phyloP scores from a whole-genome alignment of 2,113 vertebrate genomes.

The Stigmatopora nigra region DNA sequence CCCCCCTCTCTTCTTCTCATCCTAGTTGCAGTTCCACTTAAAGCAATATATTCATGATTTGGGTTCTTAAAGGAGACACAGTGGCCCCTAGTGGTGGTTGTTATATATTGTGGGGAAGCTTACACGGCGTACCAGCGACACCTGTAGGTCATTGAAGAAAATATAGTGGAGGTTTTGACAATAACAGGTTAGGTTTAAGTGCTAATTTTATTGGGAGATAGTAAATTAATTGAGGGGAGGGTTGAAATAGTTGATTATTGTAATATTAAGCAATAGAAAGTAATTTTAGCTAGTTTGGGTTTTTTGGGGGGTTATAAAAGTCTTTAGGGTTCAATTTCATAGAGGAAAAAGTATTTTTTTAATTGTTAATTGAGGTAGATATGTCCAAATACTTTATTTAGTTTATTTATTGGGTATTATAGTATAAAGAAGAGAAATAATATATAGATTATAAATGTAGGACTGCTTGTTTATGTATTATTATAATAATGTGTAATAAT shows the following conservation, averaged over 20 bases:
- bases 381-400: neutral
- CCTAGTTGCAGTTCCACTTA: constrained; percentile 14
- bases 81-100: constrained; percentile 61
- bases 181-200: neutral
- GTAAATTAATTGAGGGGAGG: too few relatives aligned
- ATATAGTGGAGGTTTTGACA: neutral
- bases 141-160: constrained; percentile 28
- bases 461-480: neutral
- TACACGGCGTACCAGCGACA: constrained; percentile 47
- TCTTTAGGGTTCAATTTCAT: too few relatives aligned
- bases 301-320: too few relatives aligned
- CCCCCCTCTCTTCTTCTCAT: constrained; percentile 24
- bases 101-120: neutral
- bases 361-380: neutral
- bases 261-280: too few relatives aligned
- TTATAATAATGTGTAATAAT: neutral
- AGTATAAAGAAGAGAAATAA: neutral
- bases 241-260: too few relatives aligned
- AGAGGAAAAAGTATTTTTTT: neutral
- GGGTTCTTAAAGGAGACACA: constrained; percentile 54
- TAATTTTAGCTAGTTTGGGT: too few relatives aligned
- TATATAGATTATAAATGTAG: neutral
- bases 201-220: too few relatives aligned
- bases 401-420: neutral
- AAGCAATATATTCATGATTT: neutral